phyloP scores from a whole-genome alignment of 2,113 vertebrate genomes.

The Dromaius novaehollandiae region DNA sequence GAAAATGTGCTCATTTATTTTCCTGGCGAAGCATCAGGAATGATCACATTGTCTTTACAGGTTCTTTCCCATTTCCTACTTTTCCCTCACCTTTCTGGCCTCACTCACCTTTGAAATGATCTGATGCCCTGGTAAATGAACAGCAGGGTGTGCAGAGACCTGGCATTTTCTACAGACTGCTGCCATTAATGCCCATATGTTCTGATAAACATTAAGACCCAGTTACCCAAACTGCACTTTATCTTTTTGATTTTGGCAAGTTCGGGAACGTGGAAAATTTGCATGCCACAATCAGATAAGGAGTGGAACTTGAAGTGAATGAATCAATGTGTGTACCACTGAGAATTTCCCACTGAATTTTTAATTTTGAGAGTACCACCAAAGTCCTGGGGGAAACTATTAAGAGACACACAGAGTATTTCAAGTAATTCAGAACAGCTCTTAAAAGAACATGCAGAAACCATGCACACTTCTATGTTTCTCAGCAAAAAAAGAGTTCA shows the following conservation, averaged over 20 bases:
- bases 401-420: not conserved
- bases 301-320: not conserved
- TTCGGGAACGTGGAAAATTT: not conserved
- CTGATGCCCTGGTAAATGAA: not conserved
- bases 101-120: not conserved
- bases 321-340: not conserved
- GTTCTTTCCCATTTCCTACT: not conserved
- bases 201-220: not conserved
- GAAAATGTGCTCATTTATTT: not conserved
- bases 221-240: not conserved
- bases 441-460: not conserved
- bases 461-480: not conserved
- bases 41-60: not conserved
- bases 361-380: not conserved
- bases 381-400: not conserved
- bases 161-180: not conserved
- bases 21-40: not conserved
- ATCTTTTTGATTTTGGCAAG: not conserved
- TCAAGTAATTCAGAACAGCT: not conserved
- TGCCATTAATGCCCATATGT: not conserved
- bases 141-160: not conserved
- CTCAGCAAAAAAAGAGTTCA: not conserved
- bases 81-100: not conserved
- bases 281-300: not conserved
- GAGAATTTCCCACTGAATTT: not conserved